Evolutionary conservation across 2,888 invertebrate species (phyloP).

Genomic region (Malthinus seriepunctatus): DNA sequence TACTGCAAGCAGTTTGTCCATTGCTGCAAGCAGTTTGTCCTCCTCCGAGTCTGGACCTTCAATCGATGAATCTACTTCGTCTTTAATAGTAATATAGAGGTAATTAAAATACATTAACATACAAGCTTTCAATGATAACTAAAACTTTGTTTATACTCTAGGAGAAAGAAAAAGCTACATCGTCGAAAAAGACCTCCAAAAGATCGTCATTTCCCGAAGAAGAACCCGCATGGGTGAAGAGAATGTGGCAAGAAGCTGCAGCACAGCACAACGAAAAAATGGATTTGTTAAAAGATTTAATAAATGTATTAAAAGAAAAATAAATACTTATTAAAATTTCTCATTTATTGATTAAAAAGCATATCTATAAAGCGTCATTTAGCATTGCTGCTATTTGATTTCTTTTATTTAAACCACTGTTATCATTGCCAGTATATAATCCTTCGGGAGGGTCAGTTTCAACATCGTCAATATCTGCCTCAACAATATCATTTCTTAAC

Average conservation of each 20-base stretch:
- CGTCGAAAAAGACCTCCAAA: too few species aligned
- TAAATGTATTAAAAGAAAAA: slow-evolving; percentile 8
- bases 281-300: slow-evolving; percentile 5
- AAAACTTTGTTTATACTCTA: too few species aligned
- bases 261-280: slow-evolving; percentile 12
- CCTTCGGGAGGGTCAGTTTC: background rate
- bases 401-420: too few species aligned
- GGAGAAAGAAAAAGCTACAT: too few species aligned
- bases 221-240: too few species aligned
- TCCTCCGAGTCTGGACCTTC: too few species aligned
- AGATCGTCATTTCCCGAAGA: too few species aligned
- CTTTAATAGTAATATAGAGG: too few species aligned
- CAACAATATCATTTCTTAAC: slow-evolving; percentile 16
- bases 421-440: background rate
- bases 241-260: background rate
- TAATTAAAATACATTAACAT: background rate
- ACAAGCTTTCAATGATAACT: too few species aligned
- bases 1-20: too few species aligned
- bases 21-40: too few species aligned
- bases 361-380: background rate
- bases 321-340: slow-evolving; percentile 1
- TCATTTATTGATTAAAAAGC: background rate
- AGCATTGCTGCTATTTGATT: background rate
- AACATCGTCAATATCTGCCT: slow-evolving; percentile 10
- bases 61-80: too few species aligned